A percentile compares a stretch with the other conserved stretches of the same genome.
These are phyloP conservation scores for Euproctis similis DNA, from an alignment of 2,888 invertebrate genomes.

Conservation along the genomic window DNA sequence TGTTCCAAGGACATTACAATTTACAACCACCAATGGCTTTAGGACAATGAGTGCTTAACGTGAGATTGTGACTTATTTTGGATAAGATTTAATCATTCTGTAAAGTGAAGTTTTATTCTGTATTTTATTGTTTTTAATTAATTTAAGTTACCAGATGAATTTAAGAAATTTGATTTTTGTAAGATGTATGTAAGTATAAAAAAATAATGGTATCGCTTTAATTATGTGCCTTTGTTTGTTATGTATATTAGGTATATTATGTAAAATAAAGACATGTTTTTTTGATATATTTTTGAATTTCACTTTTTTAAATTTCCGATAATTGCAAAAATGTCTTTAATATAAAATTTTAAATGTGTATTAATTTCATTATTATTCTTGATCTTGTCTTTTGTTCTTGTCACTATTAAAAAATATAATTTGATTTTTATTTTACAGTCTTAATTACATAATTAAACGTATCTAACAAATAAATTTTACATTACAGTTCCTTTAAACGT, in stretches of 20 bases:
- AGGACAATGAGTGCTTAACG: conserved; percentile 44
- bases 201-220: conserved; percentile 6
- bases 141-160: conserved; percentile 45
- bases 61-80: conserved; percentile 5
- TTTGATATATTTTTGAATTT: no score
- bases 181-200: conserved; percentile 15
- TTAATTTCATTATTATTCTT: no score
- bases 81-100: conserved; percentile 2
- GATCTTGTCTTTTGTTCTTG: no score
- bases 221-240: conserved; percentile 28
- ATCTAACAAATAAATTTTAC: no score
- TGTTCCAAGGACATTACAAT: conserved; percentile 70
- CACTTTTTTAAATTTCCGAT: no score
- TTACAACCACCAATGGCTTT: conserved; percentile 64
- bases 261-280: conserved; percentile 4
- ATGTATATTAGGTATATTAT: conserved; percentile 6
- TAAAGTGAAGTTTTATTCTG: no score
- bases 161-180: conserved; percentile 41
- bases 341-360: no score
- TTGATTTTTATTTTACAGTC: no score
- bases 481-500: no score
- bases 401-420: no score
- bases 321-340: no score
- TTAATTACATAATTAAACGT: no score
- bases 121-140: conserved; percentile 17